Evolutionary conservation across 2,113 vertebrate genomes (phyloP), one percentile per base, ranked within the genome.

Genomic region (Rhea pennata): DNA sequence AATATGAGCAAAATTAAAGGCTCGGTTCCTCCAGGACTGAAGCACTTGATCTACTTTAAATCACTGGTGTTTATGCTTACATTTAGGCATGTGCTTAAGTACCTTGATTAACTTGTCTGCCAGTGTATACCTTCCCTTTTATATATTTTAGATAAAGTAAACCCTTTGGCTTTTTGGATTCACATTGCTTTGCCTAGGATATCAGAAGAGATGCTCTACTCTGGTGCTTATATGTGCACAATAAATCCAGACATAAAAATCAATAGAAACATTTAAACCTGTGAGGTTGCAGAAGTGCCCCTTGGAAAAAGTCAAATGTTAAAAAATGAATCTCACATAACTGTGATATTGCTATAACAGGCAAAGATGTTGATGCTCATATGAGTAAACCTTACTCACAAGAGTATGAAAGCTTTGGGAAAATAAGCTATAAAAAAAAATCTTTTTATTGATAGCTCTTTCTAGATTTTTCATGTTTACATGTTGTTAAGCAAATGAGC

Each of bases 241-340:
- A 92, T 96, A 98, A 97, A 97, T 96, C 86, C 93, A 95, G 97
- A 97, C 95, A 92, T 88, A 95, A 97, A 98, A 98, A 98, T 98
- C 98, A 98, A 98, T 97, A 97, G 76, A 94, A 97, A 96, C 87
- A 96, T 95, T 97, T 97, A 98, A 98, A 98, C 88, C 71, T 92
- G 69, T 84, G 89, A 96, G 92, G 59, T 53, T 94, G 72, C 58
- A 96, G 86, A 97, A 96, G 64, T 80, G 89, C 58, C 81, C 74
- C 97, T 90, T 95, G 92, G 82, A 93, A 97, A 97, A 96, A 98
- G 93, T 94, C 92, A 96, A 87, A 97, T 92, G 90, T 79, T 96
- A 74, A 95, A 97, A 90, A 92, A 31, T 51, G 13, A 92, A 90
- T 90, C 65, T 95, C 71, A 85, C 9, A 5, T 56, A 83, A 69